Evolutionary conservation across 1,140 invertebrate genomes (phyloP), one percentile per base, ranked within the genome.

Genomic region (Panagrolaimus sp.): DNA sequence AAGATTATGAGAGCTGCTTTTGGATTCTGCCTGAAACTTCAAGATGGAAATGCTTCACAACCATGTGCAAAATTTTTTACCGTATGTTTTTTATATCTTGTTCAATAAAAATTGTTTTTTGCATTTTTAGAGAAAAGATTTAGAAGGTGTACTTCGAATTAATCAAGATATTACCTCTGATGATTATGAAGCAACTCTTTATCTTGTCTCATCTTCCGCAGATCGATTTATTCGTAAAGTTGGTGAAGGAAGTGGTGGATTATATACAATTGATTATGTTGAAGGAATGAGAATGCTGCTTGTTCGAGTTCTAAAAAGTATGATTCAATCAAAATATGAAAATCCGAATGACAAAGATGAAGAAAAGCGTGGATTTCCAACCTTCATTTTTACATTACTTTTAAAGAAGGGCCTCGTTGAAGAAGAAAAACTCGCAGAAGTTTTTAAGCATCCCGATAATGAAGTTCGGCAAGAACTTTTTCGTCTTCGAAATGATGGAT

Each of bases 1-100:
- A 58, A 58, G 52, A 58, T 58, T 21, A 58, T 58, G 52, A 21
- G 52, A 58, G 52, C 52, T 5, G 52, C 28, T 26, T 58, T 58
- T 17, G 52, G 52, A 28, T 14, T 58, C 10, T 58, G 52, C 17
- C 17, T 58, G 52, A 58, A 58, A n/a, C 21, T 58, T 21, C 52
- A 58, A 21, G 52, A 58, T 21, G 52, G 52, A 5, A 58, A 58
- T 24, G 52, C 52, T 9, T 26, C 21, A 21, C 21, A 58, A 12
- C 21, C 28, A 10, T 21, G 21, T 5, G 28, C 28, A 12, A 58
- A 58, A 28, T 58, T 26, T 21, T 58, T 58, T 58, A n/a, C 52
- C 10, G 52, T 58, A 5, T 8, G 48, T 52, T 52, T 52, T 8
- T 15, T 12, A 7, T 21, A 21, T 52, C 8, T 15, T 12, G 17